Conservation (phyloP, 2,113 vertebrate genomes). For the Dromaius novaehollandiae region DNA sequence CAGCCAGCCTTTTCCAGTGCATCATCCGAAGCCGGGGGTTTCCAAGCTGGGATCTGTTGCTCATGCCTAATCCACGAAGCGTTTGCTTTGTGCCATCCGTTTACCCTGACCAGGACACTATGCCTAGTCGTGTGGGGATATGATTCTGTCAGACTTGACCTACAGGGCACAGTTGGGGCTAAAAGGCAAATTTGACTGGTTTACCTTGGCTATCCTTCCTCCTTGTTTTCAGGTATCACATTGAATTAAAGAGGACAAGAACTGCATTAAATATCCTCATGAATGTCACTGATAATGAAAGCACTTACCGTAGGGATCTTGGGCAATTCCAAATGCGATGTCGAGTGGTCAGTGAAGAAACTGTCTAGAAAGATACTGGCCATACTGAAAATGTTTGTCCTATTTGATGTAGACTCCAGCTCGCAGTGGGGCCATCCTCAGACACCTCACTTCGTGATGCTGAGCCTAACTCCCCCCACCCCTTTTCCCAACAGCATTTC, state of each 20-base stretch:
- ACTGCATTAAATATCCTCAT: fast-evolving
- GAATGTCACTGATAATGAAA: neutral
- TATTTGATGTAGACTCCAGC: neutral
- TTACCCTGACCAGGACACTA: neutral
- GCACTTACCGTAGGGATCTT: neutral
- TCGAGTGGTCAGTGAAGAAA: neutral
- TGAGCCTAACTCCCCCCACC: neutral
- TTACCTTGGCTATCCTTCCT: neutral
- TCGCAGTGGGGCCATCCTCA: neutral
- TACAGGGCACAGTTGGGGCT: neutral
- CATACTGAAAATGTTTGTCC: fast-evolving
- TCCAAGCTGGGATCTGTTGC: neutral
- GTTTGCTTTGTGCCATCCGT: neutral
- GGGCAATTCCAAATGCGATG: neutral
- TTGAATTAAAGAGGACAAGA: neutral
- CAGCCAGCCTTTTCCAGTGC: neutral
- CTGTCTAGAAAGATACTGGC: neutral
- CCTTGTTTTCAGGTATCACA: neutral
- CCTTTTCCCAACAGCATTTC: neutral
- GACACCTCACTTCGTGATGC: neutral
- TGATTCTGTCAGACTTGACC: neutral
- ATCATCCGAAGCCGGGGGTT: neutral
- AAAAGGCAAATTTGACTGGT: neutral
- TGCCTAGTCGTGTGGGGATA: fast-evolving
- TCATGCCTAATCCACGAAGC: fast-evolving